phyloP scores from a whole-genome alignment of 2,888 invertebrate species.

The Cynaeus angustus region DNA sequence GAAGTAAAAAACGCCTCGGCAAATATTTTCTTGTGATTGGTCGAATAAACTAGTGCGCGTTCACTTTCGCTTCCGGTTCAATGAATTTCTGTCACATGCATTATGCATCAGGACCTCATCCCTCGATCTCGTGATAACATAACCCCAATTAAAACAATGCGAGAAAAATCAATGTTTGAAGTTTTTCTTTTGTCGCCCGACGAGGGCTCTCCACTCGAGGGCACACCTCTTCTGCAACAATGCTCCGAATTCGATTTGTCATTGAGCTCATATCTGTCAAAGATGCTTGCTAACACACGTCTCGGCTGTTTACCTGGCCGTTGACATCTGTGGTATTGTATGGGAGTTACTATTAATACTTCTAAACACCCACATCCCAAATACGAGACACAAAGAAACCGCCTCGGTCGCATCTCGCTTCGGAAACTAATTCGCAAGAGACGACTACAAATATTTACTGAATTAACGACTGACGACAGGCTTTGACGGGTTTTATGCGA shows the following conservation, averaged over 20 bases:
- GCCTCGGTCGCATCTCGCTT: constrained; percentile 12
- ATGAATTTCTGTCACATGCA: neutral
- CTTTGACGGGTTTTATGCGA: constrained; percentile 4
- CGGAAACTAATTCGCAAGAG: constrained; percentile 35
- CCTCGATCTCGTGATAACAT: too few relatives aligned
- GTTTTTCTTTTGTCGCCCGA: too few relatives aligned
- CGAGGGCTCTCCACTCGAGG: neutral
- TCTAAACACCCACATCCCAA: constrained; percentile 41
- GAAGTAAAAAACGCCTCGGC: neutral
- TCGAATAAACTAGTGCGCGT: neutral
- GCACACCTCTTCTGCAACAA: constrained; percentile 11
- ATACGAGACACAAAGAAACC: constrained; percentile 41
- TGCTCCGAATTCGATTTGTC: constrained; percentile 38
- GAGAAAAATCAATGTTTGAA: too few relatives aligned
- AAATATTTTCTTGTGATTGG: neutral
- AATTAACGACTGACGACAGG: constrained; percentile 21
- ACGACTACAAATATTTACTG: constrained; percentile 32
- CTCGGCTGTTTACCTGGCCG: constrained; percentile 42
- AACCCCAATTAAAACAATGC: too few relatives aligned
- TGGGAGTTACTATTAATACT: constrained; percentile 39
- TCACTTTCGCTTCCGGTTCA: constrained; percentile 2
- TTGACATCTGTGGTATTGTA: constrained; percentile 31
- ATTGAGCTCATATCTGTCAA: constrained; percentile 36
- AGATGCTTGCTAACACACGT: constrained; percentile 38
- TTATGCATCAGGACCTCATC: neutral